These are phyloP conservation scores for Pseudochromis fuscus DNA, from an alignment of 2,797 vertebrate species.

Conservation along the genomic window DNA sequence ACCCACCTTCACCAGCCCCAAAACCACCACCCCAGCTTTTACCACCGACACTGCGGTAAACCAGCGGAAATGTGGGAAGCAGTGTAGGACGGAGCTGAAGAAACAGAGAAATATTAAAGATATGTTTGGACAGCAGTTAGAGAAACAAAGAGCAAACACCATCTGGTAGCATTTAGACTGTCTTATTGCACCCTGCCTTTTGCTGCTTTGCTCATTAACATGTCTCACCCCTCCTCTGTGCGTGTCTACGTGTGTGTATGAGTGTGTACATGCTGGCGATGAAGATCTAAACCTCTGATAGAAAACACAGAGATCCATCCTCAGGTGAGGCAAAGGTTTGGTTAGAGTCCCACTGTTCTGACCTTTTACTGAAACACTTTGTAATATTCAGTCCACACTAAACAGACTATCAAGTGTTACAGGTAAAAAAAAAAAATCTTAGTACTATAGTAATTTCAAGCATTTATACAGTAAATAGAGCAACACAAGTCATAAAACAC, in stretches of 20 bases:
- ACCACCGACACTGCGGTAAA: slow-evolving; percentile 69
- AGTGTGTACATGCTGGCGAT: slow-evolving; percentile 13
- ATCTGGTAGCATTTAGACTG: slow-evolving; percentile 80
- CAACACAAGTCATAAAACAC: too few relatives aligned
- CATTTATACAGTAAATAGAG: too few relatives aligned
- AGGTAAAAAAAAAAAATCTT: too few relatives aligned
- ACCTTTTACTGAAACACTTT: too few relatives aligned
- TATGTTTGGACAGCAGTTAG: slow-evolving; percentile 51
- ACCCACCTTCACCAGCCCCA: slow-evolving; percentile 58
- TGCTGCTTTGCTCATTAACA: slow-evolving; percentile 75
- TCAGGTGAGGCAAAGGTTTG: slow-evolving; percentile 6
- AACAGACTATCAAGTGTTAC: background rate
- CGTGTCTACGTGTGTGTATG: slow-evolving; percentile 16
- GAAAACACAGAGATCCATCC: slow-evolving; percentile 31
- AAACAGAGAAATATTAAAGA: slow-evolving; percentile 66
- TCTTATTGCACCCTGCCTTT: slow-evolving; percentile 35
- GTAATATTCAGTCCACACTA: background rate
- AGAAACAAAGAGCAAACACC: slow-evolving; percentile 56
- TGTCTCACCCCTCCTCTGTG: slow-evolving; percentile 40
- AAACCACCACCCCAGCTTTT: slow-evolving; percentile 48
- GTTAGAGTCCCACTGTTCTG: background rate
- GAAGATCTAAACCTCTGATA: slow-evolving; percentile 42
- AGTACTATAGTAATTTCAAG: too few relatives aligned
- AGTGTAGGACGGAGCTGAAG: slow-evolving; percentile 42
- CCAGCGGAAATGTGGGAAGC: slow-evolving; percentile 63